Percentiles rank a stretch among this genome's conserved stretches.
phyloP scores from a whole-genome alignment of 2,888 invertebrate species.

The Petrolisthes cinctipes region DNA sequence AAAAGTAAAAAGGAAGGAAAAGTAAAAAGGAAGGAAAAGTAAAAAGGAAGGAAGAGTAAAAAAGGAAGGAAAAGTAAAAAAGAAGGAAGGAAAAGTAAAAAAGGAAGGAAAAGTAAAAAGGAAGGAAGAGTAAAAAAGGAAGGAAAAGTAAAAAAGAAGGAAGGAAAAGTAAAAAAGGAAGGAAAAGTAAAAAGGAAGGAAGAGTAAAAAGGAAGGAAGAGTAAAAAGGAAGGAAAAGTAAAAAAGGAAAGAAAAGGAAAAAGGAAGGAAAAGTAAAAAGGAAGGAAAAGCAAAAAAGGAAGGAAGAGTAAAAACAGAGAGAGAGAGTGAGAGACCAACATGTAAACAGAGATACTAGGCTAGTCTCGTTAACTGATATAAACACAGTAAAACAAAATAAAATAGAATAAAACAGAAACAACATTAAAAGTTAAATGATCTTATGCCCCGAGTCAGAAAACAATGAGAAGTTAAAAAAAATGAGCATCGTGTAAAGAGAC shows the following conservation, averaged over 20 bases:
- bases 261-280: neutral
- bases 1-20: neutral
- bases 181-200: neutral
- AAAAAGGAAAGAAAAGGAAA: neutral
- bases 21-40: neutral
- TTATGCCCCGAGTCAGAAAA: no score
- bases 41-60: neutral
- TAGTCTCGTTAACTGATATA: no score
- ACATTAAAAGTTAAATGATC: no score
- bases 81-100: neutral
- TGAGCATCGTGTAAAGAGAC: no score
- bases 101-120: neutral
- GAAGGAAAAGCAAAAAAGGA: neutral
- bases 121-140: neutral
- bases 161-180: neutral
- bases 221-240: neutral
- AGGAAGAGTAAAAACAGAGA: conserved; percentile 9
- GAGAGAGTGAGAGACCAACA: no score
- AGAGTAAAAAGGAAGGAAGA: neutral
- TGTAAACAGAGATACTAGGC: no score
- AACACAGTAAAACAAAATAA: no score
- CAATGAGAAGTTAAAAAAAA: no score
- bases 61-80: neutral
- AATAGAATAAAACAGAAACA: no score
- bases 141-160: neutral